These are phyloP conservation scores for Plectropomus leopardus DNA, from an alignment of 2,113 vertebrate genomes.

Conservation along the genomic window DNA sequence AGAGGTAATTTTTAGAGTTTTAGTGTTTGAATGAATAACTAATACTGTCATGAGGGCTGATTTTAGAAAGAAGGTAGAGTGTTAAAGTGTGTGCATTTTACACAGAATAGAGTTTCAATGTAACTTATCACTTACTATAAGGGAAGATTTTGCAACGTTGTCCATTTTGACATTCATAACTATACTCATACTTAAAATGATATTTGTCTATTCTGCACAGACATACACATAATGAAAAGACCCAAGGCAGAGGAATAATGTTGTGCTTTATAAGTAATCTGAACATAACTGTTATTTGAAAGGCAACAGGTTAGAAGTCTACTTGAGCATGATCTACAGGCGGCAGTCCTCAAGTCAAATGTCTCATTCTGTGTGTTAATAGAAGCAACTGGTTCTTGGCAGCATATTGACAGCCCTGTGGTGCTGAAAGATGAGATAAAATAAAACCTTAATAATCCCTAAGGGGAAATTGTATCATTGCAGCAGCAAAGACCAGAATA, in stretches of 20 bases:
- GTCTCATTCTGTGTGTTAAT: slow-evolving; percentile 1
- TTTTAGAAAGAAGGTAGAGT: too few species aligned
- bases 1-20: too few species aligned
- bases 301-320: not conserved
- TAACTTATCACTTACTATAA: not conserved
- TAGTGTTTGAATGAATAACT: too few species aligned
- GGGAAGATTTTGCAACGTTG: not conserved
- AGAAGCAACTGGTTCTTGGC: slow-evolving; percentile 8
- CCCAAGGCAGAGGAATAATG: not conserved
- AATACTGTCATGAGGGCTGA: too few species aligned
- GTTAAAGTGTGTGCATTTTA: too few species aligned
- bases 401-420: not conserved
- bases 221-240: not conserved
- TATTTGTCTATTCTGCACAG: too few species aligned
- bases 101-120: too few species aligned
- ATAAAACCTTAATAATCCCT: slow-evolving; percentile 50
- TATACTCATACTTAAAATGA: too few species aligned
- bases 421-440: slow-evolving; percentile 31
- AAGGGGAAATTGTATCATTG: slow-evolving; percentile 13
- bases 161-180: not conserved
- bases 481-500: slow-evolving; percentile 3
- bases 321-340: not conserved
- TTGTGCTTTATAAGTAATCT: not conserved
- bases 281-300: slow-evolving; percentile 4
- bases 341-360: slow-evolving; percentile 9